Evolutionary conservation across 2,113 vertebrate genomes (phyloP).

Genomic region (Centropus unirufus): DNA sequence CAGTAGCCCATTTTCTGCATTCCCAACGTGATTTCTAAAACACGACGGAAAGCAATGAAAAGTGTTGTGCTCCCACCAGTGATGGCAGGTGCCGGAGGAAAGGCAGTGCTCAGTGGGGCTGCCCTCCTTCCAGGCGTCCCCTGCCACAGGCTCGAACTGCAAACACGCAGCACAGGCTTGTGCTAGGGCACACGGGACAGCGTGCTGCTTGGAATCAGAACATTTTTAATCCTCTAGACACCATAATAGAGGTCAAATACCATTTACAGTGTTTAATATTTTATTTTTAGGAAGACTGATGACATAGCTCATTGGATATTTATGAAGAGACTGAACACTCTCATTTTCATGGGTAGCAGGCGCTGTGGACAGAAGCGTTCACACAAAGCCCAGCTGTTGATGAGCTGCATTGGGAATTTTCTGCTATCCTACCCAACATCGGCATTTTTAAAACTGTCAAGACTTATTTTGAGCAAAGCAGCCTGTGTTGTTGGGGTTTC

Average conservation of each 20-base stretch:
- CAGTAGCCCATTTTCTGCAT: not conserved
- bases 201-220: not conserved
- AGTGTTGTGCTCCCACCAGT: not conserved
- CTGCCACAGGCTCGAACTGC: not conserved
- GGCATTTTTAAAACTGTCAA: not conserved
- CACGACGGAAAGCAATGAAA: not conserved
- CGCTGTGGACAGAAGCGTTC: fast-evolving
- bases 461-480: not conserved
- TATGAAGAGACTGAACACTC: slow-evolving; percentile 10
- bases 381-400: slow-evolving; percentile 9
- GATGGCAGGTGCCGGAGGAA: not conserved
- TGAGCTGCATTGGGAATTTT: slow-evolving; percentile 3
- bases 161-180: not conserved
- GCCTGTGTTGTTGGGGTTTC: not conserved
- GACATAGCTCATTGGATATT: slow-evolving; percentile 54
- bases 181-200: not conserved
- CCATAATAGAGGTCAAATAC: slow-evolving; percentile 41
- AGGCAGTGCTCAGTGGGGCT: fast-evolving
- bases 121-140: not conserved
- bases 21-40: not conserved
- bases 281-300: slow-evolving; percentile 63
- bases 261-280: slow-evolving; percentile 61
- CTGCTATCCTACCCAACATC: not conserved
- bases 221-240: slow-evolving; percentile 41
- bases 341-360: not conserved